Conservation (phyloP, 2,113 vertebrate genomes). For the Pholis gunnellus region DNA sequence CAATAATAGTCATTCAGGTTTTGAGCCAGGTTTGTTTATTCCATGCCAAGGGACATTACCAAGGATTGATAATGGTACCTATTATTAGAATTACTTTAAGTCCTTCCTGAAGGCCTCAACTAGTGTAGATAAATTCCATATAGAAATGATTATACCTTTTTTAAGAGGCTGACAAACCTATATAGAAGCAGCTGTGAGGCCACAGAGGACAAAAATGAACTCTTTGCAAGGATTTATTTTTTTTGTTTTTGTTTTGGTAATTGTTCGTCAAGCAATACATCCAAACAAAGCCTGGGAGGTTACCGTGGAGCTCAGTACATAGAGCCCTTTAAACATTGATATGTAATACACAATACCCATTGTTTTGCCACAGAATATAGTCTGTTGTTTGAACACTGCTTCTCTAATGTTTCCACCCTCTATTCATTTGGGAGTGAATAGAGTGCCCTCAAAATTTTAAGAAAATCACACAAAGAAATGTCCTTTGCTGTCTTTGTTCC, state of each 20-base stretch:
- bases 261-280: conserved; percentile 6
- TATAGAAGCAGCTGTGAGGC: background rate
- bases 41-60: background rate
- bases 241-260: background rate
- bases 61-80: background rate
- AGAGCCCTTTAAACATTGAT: conserved; percentile 23
- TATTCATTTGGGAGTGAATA: background rate
- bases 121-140: background rate
- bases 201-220: conserved; percentile 3
- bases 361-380: conserved; percentile 8
- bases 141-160: background rate
- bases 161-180: background rate
- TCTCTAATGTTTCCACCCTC: conserved; percentile 21
- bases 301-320: background rate
- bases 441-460: background rate
- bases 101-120: background rate
- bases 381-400: background rate
- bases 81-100: background rate
- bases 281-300: conserved; percentile 24
- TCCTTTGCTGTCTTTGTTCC: background rate
- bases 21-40: conserved; percentile 2
- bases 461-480: conserved; percentile 1
- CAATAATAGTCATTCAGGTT: background rate
- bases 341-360: conserved; percentile 5
- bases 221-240: background rate